A percentile compares a stretch with the other conserved stretches of the same genome.
These are phyloP conservation scores for Balearica regulorum DNA, from an alignment of 2,797 vertebrate genomes.

Conservation along the genomic window DNA sequence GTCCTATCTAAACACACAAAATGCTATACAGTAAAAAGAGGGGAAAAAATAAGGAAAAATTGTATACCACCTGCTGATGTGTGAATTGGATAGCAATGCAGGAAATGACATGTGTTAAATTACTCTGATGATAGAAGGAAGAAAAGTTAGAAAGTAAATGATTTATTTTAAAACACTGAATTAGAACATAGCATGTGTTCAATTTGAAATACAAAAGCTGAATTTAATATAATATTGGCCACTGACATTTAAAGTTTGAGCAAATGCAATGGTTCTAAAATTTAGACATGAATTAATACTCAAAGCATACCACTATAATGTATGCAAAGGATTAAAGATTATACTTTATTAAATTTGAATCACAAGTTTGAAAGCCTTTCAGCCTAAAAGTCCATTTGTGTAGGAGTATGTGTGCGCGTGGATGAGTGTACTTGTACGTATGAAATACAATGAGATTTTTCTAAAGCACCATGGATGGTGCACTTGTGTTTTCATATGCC, in stretches of 20 bases:
- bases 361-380: neutral
- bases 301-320: neutral
- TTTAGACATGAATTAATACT: neutral
- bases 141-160: slow-evolving; percentile 46
- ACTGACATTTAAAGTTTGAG: slow-evolving; percentile 9
- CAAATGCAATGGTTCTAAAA: neutral
- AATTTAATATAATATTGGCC: slow-evolving; percentile 4
- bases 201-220: slow-evolving; percentile 43
- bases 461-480: neutral
- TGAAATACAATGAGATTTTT: neutral
- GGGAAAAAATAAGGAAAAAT: neutral
- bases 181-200: slow-evolving; percentile 51
- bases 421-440: neutral
- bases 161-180: slow-evolving; percentile 56
- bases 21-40: neutral
- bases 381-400: neutral
- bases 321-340: slow-evolving; percentile 2
- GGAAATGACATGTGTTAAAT: slow-evolving; percentile 53
- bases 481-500: neutral
- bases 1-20: neutral
- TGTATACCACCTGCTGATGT: slow-evolving; percentile 58
- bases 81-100: slow-evolving; percentile 63
- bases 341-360: neutral
- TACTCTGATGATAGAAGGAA: slow-evolving; percentile 41
- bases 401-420: neutral